A percentile compares a stretch with the other conserved stretches of the same genome.
Conservation (phyloP, 1,140 invertebrate species). For the Papilio aristodemus region DNA sequence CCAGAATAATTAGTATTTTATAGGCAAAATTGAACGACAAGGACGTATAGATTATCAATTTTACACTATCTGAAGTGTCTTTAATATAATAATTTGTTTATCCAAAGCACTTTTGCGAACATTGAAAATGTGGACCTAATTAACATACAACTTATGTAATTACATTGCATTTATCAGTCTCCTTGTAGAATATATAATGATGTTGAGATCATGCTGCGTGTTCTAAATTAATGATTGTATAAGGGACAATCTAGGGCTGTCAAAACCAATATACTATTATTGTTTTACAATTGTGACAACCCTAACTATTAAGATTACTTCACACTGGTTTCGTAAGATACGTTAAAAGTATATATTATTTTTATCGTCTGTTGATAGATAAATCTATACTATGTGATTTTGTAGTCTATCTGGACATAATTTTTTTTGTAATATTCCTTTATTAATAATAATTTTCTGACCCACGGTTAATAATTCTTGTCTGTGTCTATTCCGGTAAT, state of each 20-base stretch:
- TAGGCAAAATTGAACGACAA: too few species aligned
- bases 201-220: conserved; percentile 14
- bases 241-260: not conserved
- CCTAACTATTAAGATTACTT: not conserved
- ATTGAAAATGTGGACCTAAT: not conserved
- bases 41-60: not conserved
- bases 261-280: not conserved
- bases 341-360: too few species aligned
- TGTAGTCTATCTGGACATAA: too few species aligned
- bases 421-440: too few species aligned
- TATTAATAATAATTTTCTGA: too few species aligned
- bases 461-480: too few species aligned
- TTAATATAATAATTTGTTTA: not conserved
- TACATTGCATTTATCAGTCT: not conserved
- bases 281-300: not conserved
- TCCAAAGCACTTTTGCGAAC: not conserved
- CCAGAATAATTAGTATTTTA: too few species aligned
- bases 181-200: not conserved
- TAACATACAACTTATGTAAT: not conserved
- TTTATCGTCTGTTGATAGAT: too few species aligned
- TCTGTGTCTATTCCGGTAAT: too few species aligned
- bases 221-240: not conserved
- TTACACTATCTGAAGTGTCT: not conserved
- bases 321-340: not conserved
- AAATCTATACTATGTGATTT: too few species aligned